Conservation (phyloP, 2,113 vertebrate species). For the Odocoileus virginianus region DNA sequence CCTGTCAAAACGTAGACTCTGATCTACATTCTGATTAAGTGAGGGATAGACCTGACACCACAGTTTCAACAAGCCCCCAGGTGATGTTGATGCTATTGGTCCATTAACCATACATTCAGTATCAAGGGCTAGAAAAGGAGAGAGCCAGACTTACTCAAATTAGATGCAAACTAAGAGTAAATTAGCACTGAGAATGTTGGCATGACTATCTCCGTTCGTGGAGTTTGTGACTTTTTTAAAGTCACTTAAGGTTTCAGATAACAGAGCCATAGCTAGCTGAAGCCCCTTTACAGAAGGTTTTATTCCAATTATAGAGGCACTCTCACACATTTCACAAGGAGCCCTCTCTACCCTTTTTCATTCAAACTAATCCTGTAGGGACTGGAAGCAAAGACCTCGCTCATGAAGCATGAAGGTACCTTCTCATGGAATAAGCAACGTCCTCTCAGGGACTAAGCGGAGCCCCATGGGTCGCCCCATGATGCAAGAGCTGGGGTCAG, state of each 20-base stretch:
- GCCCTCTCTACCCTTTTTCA: background rate
- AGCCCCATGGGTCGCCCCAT: rapidly evolving
- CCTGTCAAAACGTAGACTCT: background rate
- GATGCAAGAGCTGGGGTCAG: background rate
- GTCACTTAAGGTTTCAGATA: background rate
- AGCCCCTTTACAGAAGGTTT: background rate
- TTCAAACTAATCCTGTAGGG: background rate
- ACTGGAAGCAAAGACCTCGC: background rate
- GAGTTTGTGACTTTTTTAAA: background rate
- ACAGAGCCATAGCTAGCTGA: background rate
- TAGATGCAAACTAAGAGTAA: background rate
- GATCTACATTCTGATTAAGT: background rate
- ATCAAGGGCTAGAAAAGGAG: background rate
- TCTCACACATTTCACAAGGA: background rate
- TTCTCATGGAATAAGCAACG: background rate
- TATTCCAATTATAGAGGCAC: background rate
- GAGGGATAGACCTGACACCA: background rate
- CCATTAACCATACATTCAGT: background rate
- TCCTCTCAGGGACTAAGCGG: background rate
- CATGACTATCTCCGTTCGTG: background rate
- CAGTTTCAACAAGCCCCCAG: background rate
- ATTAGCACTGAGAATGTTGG: background rate
- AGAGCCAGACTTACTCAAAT: background rate
- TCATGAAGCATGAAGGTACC: background rate
- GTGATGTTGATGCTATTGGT: background rate